Percentiles rank a stretch among this genome's conserved stretches.
Evolutionary conservation across 2,888 invertebrate genomes (phyloP).

Genomic region (Platycnemis pennipes): DNA sequence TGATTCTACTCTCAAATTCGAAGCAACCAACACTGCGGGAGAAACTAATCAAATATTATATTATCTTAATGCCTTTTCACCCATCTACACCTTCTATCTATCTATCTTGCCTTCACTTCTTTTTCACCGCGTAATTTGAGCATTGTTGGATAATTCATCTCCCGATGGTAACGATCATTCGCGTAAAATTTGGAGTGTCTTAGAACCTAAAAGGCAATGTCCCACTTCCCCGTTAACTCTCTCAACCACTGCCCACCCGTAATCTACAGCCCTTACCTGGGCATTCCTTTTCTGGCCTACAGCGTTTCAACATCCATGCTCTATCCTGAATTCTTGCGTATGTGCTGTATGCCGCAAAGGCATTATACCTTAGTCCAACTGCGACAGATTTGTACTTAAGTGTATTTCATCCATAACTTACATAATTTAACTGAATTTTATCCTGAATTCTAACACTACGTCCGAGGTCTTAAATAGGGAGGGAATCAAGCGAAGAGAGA

Average conservation of each 20-base stretch:
- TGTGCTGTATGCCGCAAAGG: too few species aligned
- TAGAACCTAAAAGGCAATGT: not conserved
- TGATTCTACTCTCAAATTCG: too few species aligned
- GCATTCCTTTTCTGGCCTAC: not conserved
- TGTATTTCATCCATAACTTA: too few species aligned
- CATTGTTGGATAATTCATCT: not conserved
- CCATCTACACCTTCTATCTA: too few species aligned
- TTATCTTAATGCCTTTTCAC: too few species aligned
- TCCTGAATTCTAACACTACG: not conserved
- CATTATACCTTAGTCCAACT: too few species aligned
- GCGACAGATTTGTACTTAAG: too few species aligned
- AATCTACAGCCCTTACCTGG: not conserved
- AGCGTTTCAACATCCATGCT: not conserved
- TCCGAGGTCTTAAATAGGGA: not conserved
- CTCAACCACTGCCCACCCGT: not conserved
- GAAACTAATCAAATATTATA: too few species aligned
- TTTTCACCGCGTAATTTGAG: not conserved
- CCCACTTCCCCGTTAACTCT: not conserved
- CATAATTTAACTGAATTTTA: too few species aligned
- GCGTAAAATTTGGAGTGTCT: not conserved
- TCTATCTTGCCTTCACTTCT: too few species aligned
- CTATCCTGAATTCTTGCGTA: not conserved
- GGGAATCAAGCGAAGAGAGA: not conserved
- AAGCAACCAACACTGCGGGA: too few species aligned
- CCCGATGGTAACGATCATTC: not conserved